Percentiles rank a stretch among this genome's conserved stretches.
phyloP scores from a whole-genome alignment of 2,113 vertebrate genomes.

The Bubo bubo region DNA sequence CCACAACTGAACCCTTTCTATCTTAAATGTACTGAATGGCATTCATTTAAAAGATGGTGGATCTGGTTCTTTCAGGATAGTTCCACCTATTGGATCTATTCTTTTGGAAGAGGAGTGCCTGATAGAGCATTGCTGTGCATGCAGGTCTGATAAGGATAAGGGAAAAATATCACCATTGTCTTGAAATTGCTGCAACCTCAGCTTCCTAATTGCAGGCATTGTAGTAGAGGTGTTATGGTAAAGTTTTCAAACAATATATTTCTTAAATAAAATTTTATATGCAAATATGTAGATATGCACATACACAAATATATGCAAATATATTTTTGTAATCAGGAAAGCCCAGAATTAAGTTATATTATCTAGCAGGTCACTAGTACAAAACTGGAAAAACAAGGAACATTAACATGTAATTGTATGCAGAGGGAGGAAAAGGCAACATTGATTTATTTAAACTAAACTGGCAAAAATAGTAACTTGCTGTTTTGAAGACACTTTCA shows the following conservation, averaged over 20 bases:
- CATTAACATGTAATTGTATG: background rate
- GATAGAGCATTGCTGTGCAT: background rate
- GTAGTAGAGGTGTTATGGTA: background rate
- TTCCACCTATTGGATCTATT: background rate
- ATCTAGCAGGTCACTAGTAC: background rate
- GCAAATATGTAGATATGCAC: background rate
- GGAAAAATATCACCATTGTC: background rate
- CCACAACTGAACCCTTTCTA: background rate
- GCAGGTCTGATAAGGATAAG: background rate
- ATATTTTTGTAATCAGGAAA: background rate
- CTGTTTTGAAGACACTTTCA: background rate
- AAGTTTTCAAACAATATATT: background rate
- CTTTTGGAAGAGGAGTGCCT: background rate
- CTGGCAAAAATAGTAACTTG: background rate
- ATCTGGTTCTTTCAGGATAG: background rate
- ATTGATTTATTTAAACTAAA: background rate
- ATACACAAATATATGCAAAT: background rate
- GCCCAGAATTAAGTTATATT: background rate
- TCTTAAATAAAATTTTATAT: background rate
- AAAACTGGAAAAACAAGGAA: background rate
- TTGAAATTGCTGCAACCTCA: background rate
- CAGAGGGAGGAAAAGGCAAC: background rate
- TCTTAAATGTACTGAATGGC: background rate
- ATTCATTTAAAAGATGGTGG: background rate
- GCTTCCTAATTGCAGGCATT: background rate